Percentiles rank a stretch among this genome's conserved stretches.
Evolutionary conservation across 2,113 vertebrate species (phyloP).

Genomic region (Holacanthus passer): DNA sequence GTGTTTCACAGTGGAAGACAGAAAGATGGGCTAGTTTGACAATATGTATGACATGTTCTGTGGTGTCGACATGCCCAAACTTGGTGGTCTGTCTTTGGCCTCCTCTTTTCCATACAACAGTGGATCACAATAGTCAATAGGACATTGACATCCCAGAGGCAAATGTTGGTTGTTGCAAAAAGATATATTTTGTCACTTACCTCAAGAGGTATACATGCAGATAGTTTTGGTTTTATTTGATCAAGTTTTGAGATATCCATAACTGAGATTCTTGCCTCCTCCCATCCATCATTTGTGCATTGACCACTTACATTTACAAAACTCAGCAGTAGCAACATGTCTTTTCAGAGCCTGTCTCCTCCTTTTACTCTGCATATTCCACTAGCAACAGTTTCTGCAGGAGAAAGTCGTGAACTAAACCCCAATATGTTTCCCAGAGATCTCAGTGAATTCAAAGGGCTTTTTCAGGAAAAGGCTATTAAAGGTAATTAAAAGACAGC

Average conservation of each 20-base stretch:
- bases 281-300: too few relatives aligned
- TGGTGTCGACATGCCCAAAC: background rate
- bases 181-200: background rate
- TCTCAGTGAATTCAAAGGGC: background rate
- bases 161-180: background rate
- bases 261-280: background rate
- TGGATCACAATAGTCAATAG: background rate
- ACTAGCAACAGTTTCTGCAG: background rate
- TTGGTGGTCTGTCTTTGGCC: background rate
- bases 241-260: background rate
- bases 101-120: background rate
- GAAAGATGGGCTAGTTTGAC: background rate
- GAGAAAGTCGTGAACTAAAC: background rate
- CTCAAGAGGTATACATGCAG: background rate
- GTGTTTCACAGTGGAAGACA: background rate
- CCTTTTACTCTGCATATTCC: too few relatives aligned
- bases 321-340: background rate
- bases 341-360: background rate
- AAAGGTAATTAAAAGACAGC: slow-evolving; percentile 50
- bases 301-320: background rate
- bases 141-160: background rate
- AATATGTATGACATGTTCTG: background rate
- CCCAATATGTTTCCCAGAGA: slow-evolving; percentile 1
- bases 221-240: background rate
- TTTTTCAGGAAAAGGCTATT: slow-evolving; percentile 27